phyloP scores from a whole-genome alignment of 1,140 invertebrate species.

The Zaprionus capensis region DNA sequence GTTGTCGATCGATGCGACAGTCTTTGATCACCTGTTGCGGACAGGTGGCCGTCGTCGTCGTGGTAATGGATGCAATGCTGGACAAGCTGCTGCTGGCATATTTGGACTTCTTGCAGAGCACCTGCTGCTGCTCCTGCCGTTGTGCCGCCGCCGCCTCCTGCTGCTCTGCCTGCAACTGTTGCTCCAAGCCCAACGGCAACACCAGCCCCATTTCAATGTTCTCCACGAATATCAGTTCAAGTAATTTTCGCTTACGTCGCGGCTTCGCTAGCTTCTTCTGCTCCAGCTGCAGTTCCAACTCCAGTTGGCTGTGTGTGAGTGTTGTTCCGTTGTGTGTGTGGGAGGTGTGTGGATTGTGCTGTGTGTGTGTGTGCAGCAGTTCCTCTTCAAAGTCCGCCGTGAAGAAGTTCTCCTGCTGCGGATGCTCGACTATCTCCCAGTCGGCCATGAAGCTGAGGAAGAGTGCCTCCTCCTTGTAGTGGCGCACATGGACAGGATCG shows the following conservation, averaged over 20 bases:
- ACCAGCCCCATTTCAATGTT: constrained; percentile 68
- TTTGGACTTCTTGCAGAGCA: constrained; percentile 56
- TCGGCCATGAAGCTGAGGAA: constrained; percentile 80
- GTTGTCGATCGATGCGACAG: constrained; percentile 76
- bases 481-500: constrained; percentile 76
- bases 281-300: not conserved
- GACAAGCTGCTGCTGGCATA: constrained; percentile 45
- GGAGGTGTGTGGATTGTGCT: constrained; percentile 20
- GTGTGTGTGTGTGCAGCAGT: constrained; percentile 55
- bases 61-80: constrained; percentile 29
- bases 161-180: not conserved
- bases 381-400: constrained; percentile 80
- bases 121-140: constrained; percentile 9
- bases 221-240: constrained; percentile 67
- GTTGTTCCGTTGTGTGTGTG: not conserved
- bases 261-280: not conserved
- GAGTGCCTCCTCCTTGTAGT: constrained; percentile 74
- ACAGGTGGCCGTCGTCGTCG: constrained; percentile 46
- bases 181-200: constrained; percentile 17
- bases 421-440: constrained; percentile 79
- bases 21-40: constrained; percentile 76
- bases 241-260: constrained; percentile 60
- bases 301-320: not conserved
- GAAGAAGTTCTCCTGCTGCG: constrained; percentile 69
- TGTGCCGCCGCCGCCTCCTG: not conserved